Evolutionary conservation across 2,797 vertebrate genomes (phyloP), one percentile per base, ranked within the genome.

Genomic region (Cottoperca gobio): DNA sequence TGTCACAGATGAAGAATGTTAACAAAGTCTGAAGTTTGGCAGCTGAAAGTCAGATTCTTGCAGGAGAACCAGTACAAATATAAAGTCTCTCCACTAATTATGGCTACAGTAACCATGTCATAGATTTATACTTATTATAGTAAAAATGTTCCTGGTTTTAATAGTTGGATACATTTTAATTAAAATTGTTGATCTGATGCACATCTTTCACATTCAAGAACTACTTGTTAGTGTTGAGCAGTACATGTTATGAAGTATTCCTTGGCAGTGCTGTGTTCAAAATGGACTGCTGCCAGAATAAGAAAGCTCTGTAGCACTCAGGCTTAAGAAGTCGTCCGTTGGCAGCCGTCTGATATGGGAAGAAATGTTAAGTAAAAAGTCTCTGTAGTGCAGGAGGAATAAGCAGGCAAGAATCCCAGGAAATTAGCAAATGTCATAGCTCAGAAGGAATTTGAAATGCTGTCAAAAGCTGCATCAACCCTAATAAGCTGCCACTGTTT

Each of bases 341-440:
- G 73, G 70, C 85, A 83, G 77, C 65, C 79, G 79, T 80, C 76
- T 17, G 58, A 53, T 63, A 67, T 33, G 43, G 49, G 24, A 80
- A 62, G 39, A 79, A 73, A 69, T 59, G 68, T 65, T 68, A 81
- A 79, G 76, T 71, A 83, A 65, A 70, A 70, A 63, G 49, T 52
- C 74, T 82, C 65, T 48, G 59, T 58, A 52, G 63, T 10, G 58
- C 72, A 64, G 21, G 1, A 8, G 28, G 33, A 54, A 74, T 39
- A 63, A 65, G 49, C 57, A 50, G 73, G 58, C 71, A 74, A 10
- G 63, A 65, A 69, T 69, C 65, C 73, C 72, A 43, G 58, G 65
- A 71, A 73, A 84, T 81, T 76, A 73, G 37, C 62, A 52, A 81
- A 64, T 71, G 58, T 79, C 74, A 52, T 24, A 65, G 61, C 53